Conservation (phyloP, 2,113 vertebrate species). For the Brienomyrus longianalis region DNA sequence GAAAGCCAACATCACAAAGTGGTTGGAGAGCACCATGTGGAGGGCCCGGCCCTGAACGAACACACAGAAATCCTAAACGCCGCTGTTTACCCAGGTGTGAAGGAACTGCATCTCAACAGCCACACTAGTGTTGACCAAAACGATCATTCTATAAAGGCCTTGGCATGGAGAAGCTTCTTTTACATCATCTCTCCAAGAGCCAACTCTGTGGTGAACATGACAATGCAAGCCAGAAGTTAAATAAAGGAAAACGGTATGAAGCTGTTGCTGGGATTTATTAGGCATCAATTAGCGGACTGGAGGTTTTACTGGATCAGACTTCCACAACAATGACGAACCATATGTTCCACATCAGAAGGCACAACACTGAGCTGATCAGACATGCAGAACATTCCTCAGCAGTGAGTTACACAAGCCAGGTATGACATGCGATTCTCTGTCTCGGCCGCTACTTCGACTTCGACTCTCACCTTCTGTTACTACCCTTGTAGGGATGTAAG, state of each 20-base stretch:
- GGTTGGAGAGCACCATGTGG: background rate
- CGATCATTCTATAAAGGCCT: background rate
- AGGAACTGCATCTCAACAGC: background rate
- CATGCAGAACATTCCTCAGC: background rate
- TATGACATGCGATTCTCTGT: background rate
- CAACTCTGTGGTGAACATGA: background rate
- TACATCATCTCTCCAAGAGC: background rate
- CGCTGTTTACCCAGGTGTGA: background rate
- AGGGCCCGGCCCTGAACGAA: background rate
- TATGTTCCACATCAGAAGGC: background rate
- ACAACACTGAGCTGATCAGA: background rate
- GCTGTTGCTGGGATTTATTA: background rate
- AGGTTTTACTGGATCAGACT: constrained; percentile 10
- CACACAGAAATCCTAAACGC: background rate
- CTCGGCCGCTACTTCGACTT: background rate
- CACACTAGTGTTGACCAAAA: background rate
- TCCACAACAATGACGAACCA: background rate
- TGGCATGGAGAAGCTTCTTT: background rate
- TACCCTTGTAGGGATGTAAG: background rate
- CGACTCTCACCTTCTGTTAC: background rate
- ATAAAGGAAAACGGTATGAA: background rate
- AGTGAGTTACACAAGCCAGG: constrained; percentile 1
- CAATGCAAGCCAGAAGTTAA: background rate
- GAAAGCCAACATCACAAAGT: background rate
- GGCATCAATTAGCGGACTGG: background rate